Evolutionary conservation across 2,113 vertebrate genomes (phyloP).

Genomic region (Chamaea fasciata): DNA sequence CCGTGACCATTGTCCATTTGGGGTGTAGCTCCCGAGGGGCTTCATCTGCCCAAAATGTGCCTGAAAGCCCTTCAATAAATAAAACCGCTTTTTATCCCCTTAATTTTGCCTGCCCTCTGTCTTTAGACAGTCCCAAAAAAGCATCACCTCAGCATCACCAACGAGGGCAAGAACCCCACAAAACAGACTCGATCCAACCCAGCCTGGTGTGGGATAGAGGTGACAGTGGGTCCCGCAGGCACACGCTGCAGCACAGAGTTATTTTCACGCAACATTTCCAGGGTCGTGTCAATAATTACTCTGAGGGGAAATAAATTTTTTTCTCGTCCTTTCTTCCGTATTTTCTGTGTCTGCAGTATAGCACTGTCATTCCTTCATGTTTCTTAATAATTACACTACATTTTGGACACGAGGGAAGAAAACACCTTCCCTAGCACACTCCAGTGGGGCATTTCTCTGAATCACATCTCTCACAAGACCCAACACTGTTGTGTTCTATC

Average conservation of each 20-base stretch:
- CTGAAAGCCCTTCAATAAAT: neutral
- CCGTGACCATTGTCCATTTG: accelerated
- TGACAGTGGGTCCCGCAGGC: neutral
- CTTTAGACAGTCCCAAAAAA: neutral
- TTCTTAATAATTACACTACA: neutral
- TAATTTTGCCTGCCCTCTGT: neutral
- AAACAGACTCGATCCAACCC: neutral
- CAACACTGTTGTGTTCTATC: neutral
- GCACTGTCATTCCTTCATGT: neutral
- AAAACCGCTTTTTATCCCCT: neutral
- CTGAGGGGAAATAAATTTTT: accelerated
- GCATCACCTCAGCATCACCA: neutral
- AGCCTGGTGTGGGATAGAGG: neutral
- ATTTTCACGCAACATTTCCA: accelerated
- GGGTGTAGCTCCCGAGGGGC: accelerated
- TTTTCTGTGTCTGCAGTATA: neutral
- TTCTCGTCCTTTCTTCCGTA: neutral
- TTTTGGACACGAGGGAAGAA: neutral
- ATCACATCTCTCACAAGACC: neutral
- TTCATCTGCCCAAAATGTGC: accelerated
- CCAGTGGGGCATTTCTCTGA: neutral
- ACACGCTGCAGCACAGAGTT: neutral
- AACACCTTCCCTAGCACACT: accelerated
- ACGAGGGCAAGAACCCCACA: neutral
- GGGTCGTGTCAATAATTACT: accelerated